phyloP scores from a whole-genome alignment of 2,113 vertebrate genomes.

The Xenotilapia leptura region DNA sequence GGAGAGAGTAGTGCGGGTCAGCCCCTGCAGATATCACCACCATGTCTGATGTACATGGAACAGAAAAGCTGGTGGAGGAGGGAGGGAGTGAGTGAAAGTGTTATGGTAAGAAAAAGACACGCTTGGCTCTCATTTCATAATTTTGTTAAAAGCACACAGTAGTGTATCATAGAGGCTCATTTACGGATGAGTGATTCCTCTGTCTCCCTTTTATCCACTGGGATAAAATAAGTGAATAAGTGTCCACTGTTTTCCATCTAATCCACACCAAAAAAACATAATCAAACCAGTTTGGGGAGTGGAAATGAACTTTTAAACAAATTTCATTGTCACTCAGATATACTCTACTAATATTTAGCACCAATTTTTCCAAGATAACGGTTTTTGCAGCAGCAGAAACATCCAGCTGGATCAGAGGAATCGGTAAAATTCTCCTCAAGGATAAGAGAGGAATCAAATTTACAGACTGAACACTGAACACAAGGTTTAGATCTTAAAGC shows the following conservation, averaged over 20 bases:
- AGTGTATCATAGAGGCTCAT: background rate
- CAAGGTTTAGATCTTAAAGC: constrained; percentile 48
- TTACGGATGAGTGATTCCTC: background rate
- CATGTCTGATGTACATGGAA: constrained; percentile 56
- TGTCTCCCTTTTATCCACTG: background rate
- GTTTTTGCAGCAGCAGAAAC: background rate
- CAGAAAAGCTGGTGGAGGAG: constrained; percentile 36
- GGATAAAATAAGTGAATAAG: background rate
- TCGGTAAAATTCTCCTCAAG: constrained; percentile 12
- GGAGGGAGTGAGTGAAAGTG: background rate
- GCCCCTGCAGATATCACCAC: constrained; percentile 27
- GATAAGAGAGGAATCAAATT: constrained; percentile 18
- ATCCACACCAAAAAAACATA: background rate
- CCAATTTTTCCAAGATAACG: background rate
- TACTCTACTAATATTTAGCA: background rate
- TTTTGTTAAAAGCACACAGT: constrained; percentile 15
- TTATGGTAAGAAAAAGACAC: constrained; percentile 9
- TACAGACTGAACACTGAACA: constrained; percentile 37
- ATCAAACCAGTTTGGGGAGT: background rate
- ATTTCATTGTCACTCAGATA: background rate
- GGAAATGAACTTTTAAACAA: background rate
- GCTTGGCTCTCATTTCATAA: constrained; percentile 10
- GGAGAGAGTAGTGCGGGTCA: constrained; percentile 39
- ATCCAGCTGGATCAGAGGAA: constrained; percentile 10
- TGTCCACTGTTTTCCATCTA: background rate